phyloP scores from a whole-genome alignment of 1,140 invertebrate genomes.

The Caenorhabditis inopinata region DNA sequence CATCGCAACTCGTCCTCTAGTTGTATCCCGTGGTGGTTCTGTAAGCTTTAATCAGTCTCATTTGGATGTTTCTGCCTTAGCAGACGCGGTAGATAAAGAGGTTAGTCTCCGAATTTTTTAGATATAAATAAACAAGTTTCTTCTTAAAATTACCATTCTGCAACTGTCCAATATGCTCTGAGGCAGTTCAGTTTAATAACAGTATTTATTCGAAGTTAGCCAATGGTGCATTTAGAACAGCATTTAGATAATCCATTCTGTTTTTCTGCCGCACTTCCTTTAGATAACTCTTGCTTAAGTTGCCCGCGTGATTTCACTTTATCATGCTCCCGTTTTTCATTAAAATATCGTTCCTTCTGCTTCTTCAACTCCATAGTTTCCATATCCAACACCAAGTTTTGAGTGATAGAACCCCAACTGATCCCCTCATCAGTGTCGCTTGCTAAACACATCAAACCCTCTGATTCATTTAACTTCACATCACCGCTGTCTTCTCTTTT shows the following conservation, averaged over 20 bases:
- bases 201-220: too few species aligned
- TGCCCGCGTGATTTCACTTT: neutral
- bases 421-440: neutral
- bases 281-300: neutral
- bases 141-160: too few species aligned
- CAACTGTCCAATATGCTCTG: too few species aligned
- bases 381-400: neutral
- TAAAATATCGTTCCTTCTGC: constrained; percentile 1
- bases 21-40: constrained; percentile 39
- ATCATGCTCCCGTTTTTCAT: neutral
- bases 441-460: neutral
- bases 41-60: constrained; percentile 31
- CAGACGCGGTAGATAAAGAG: constrained; percentile 20
- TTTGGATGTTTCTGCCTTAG: constrained; percentile 15
- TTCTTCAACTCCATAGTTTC: neutral
- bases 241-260: neutral
- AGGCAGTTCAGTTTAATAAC: too few species aligned
- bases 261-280: neutral
- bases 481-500: neutral
- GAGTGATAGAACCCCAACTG: neutral
- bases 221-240: too few species aligned
- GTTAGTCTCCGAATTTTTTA: neutral
- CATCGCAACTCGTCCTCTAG: constrained; percentile 23
- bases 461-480: neutral
- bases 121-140: too few species aligned